A percentile compares a stretch with the other conserved stretches of the same genome.
Evolutionary conservation across 2,797 vertebrate genomes (phyloP).

Genomic region (Sebastes hubbsi): DNA sequence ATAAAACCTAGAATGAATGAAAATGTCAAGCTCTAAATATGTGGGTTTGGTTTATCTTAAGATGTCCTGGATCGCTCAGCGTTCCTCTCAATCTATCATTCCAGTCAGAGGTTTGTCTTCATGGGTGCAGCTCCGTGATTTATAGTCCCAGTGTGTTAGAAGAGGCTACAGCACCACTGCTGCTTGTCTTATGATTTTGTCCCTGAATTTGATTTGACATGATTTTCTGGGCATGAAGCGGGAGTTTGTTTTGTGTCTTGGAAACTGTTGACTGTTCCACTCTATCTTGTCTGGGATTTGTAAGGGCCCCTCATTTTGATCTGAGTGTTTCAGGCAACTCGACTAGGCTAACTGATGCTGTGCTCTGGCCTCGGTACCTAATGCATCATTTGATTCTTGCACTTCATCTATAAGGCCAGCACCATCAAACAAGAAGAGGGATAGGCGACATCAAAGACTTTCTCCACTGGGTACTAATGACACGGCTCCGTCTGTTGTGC

Average conservation of each 20-base stretch:
- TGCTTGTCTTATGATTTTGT: slow-evolving; percentile 4
- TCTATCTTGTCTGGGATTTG: slow-evolving; percentile 46
- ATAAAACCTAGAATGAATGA: not conserved
- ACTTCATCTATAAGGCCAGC: slow-evolving; percentile 69
- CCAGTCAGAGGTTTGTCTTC: not conserved
- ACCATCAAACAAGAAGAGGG: slow-evolving; percentile 71
- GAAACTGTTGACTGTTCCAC: slow-evolving; percentile 37
- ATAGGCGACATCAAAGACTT: slow-evolving; percentile 71
- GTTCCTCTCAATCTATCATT: not conserved
- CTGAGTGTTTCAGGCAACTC: slow-evolving; percentile 48
- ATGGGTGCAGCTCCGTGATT: slow-evolving; percentile 13
- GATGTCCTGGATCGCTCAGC: not conserved
- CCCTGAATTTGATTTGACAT: slow-evolving; percentile 20
- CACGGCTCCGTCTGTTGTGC: slow-evolving; percentile 54
- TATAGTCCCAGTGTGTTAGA: not conserved
- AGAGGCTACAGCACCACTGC: slow-evolving; percentile 4
- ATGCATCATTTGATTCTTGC: slow-evolving; percentile 71
- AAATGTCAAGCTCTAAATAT: not conserved
- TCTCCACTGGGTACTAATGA: slow-evolving; percentile 66
- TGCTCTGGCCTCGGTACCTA: slow-evolving; percentile 46
- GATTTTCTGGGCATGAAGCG: slow-evolving; percentile 11
- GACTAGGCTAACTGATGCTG: slow-evolving; percentile 51
- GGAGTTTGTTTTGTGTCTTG: slow-evolving; percentile 39
- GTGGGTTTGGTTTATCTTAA: not conserved
- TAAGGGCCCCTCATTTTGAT: slow-evolving; percentile 55